phyloP scores from a whole-genome alignment of 2,888 invertebrate genomes.

The Pachydiplax longipennis region DNA sequence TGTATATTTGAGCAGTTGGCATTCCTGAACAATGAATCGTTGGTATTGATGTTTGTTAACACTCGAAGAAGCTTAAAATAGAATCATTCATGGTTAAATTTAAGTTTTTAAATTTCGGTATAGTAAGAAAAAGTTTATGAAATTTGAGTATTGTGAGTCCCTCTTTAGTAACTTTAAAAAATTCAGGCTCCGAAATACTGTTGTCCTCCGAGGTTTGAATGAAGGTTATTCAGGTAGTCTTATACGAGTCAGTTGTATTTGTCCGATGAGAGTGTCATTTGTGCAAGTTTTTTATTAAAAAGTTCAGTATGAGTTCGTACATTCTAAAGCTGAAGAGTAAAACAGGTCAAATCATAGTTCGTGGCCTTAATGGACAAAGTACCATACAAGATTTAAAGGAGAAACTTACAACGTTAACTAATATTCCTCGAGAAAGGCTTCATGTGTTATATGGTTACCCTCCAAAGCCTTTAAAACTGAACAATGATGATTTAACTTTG shows the following conservation, averaged over 20 bases:
- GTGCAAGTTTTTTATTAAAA: background rate
- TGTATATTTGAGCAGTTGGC: too few relatives aligned
- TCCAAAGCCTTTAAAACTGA: slow-evolving; percentile 79
- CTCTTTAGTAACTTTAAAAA: too few relatives aligned
- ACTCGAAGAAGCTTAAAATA: too few relatives aligned
- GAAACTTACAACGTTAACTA: slow-evolving; percentile 73
- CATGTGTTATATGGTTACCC: slow-evolving; percentile 83
- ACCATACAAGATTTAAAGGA: slow-evolving; percentile 78
- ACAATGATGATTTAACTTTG: slow-evolving; percentile 68
- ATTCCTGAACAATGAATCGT: too few relatives aligned
- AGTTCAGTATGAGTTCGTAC: slow-evolving; percentile 69
- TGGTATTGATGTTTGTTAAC: too few relatives aligned
- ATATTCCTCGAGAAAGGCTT: slow-evolving; percentile 63
- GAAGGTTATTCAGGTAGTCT: background rate
- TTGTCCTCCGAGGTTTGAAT: background rate
- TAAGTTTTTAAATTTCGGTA: too few relatives aligned
- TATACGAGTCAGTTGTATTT: background rate
- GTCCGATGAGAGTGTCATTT: background rate
- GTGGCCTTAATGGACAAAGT: slow-evolving; percentile 72
- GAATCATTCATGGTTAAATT: too few relatives aligned
- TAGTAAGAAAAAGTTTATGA: too few relatives aligned
- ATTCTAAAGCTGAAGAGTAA: slow-evolving; percentile 83
- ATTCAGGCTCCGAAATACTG: too few relatives aligned
- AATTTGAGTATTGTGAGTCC: too few relatives aligned
- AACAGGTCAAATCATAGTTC: slow-evolving; percentile 79